Conservation (phyloP, 2,888 invertebrate species). For the Synergus laeviventris region DNA sequence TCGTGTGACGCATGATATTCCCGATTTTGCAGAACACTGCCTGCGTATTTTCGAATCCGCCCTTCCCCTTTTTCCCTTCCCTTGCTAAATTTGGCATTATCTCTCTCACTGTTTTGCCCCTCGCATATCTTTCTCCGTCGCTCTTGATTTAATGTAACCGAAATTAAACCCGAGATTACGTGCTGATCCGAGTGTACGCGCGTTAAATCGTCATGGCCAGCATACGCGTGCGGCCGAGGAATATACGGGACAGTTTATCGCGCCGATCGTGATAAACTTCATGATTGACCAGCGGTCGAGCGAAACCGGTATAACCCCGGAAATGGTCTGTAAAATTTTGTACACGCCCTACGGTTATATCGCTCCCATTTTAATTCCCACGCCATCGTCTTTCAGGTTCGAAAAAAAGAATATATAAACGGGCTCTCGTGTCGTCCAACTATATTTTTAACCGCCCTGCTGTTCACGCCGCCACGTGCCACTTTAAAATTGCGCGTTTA, state of each 20-base stretch:
- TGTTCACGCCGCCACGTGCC: constrained; percentile 29
- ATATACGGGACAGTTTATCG: constrained; percentile 59
- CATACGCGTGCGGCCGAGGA: constrained; percentile 51
- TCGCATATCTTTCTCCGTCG: constrained; percentile 44
- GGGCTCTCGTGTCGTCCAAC: background rate
- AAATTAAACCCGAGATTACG: constrained; percentile 72
- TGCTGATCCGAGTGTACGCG: constrained; percentile 63
- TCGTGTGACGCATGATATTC: constrained; percentile 23
- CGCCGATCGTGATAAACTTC: constrained; percentile 67
- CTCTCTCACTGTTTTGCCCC: background rate
- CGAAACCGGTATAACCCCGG: constrained; percentile 58
- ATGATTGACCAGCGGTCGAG: constrained; percentile 60
- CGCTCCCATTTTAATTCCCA: background rate
- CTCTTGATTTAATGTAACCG: constrained; percentile 67
- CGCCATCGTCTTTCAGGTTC: background rate
- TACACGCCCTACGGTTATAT: constrained; percentile 36
- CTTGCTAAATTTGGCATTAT: background rate
- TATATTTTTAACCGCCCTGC: constrained; percentile 5
- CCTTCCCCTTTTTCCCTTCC: background rate
- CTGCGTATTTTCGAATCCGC: constrained; percentile 30
- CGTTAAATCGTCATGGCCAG: constrained; percentile 67
- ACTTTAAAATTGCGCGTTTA: constrained; percentile 29
- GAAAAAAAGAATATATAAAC: background rate
- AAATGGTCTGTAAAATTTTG: constrained; percentile 59
- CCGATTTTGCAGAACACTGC: constrained; percentile 8